Evolutionary conservation across 2,797 vertebrate genomes (phyloP).

Genomic region (Oryzias dopingdopingensis): DNA sequence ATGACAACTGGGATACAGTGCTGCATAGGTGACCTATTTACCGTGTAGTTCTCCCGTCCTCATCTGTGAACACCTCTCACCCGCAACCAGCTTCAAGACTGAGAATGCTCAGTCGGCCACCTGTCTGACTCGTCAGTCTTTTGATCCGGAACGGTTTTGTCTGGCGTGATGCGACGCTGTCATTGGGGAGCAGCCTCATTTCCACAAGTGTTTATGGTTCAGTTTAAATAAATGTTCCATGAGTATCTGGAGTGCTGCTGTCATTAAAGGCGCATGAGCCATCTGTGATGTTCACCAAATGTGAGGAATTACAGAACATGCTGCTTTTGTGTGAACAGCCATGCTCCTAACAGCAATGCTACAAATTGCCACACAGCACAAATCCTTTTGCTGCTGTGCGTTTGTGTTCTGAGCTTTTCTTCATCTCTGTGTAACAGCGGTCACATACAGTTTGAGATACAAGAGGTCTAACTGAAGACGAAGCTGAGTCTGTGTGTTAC

Average conservation of each 20-base stretch:
- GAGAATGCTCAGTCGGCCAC: constrained; percentile 64
- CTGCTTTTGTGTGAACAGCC: constrained; percentile 3
- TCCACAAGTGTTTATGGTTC: background rate
- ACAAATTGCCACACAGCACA: background rate
- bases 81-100: constrained; percentile 31
- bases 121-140: constrained; percentile 70
- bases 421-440: constrained; percentile 38
- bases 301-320: constrained; percentile 2
- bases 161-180: constrained; percentile 25
- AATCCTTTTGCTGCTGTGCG: constrained; percentile 9
- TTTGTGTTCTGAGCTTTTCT: background rate
- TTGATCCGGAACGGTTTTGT: constrained; percentile 57
- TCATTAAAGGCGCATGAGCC: background rate
- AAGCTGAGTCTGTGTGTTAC: constrained; percentile 53
- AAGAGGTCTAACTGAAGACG: constrained; percentile 43
- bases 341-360: constrained; percentile 3
- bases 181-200: constrained; percentile 14
- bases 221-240: background rate
- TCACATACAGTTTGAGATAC: constrained; percentile 24
- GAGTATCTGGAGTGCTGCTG: background rate
- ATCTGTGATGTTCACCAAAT: constrained; percentile 6
- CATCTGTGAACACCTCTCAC: constrained; percentile 33
- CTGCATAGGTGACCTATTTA: constrained; percentile 74
- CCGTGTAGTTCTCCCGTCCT: constrained; percentile 49
- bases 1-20: constrained; percentile 73